phyloP scores from a whole-genome alignment of 1,140 invertebrate genomes.

The Cyclargus thomasi region DNA sequence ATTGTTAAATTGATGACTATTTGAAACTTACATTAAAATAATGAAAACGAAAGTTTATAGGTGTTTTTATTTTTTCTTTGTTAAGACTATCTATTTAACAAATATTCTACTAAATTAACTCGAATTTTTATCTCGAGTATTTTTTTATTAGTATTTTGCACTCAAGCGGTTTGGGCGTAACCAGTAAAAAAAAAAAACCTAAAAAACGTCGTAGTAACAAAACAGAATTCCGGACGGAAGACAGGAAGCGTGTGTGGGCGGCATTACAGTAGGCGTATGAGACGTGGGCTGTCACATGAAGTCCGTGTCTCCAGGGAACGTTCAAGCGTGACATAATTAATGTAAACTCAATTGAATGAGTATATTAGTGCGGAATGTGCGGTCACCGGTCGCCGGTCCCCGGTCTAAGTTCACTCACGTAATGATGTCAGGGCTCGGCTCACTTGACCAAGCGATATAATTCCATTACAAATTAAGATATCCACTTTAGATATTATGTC shows the following conservation, averaged over 20 bases:
- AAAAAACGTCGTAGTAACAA: no score
- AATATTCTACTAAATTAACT: no score
- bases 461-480: constrained; percentile 23
- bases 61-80: no score
- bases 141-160: no score
- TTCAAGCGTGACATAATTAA: constrained; percentile 33
- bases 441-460: constrained; percentile 24
- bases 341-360: constrained; percentile 35
- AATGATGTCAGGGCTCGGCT: constrained; percentile 58
- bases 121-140: no score
- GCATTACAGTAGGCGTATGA: not conserved
- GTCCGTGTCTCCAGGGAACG: not conserved
- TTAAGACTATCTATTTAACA: no score
- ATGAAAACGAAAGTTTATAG: no score
- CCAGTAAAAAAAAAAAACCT: no score
- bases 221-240: not conserved
- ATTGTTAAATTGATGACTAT: no score
- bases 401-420: constrained; percentile 45
- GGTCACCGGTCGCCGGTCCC: constrained; percentile 14
- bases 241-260: not conserved
- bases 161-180: no score
- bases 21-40: no score
- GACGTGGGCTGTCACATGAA: not conserved
- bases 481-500: constrained; percentile 18
- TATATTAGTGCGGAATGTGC: constrained; percentile 47